Evolutionary conservation across 2,113 vertebrate genomes (phyloP).

Genomic region (Rhynchopsitta pachyrhyncha): DNA sequence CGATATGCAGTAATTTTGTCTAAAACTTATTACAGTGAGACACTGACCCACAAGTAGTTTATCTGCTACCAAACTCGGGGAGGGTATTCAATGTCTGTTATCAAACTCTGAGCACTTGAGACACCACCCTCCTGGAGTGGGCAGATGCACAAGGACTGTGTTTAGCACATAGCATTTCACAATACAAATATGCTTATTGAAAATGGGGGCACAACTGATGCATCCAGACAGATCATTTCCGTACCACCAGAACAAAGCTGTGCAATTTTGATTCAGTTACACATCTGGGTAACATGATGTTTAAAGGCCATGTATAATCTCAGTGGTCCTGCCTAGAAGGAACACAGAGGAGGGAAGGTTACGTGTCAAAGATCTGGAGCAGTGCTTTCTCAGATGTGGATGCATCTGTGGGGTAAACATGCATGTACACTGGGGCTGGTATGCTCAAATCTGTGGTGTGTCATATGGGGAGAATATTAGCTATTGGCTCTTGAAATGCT

Average conservation of each 20-base stretch:
- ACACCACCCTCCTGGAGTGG: slow-evolving; percentile 3
- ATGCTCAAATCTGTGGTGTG: slow-evolving; percentile 36
- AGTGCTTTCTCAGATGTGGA: slow-evolving; percentile 54
- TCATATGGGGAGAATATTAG: slow-evolving; percentile 11
- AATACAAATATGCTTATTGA: neutral
- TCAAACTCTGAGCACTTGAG: slow-evolving; percentile 1
- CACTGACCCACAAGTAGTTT: neutral
- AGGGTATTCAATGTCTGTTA: neutral
- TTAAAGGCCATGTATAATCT: slow-evolving; percentile 26
- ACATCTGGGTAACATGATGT: neutral
- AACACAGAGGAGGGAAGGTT: slow-evolving; percentile 56
- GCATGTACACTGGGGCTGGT: neutral
- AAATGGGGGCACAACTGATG: slow-evolving; percentile 37
- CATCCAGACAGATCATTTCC: slow-evolving; percentile 49
- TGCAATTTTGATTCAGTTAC: slow-evolving; percentile 4
- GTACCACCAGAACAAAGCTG: neutral
- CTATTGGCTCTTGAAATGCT: slow-evolving; percentile 48
- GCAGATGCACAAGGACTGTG: neutral
- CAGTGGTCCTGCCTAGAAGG: slow-evolving; percentile 65
- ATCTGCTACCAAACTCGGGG: neutral
- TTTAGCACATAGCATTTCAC: neutral
- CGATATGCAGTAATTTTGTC: neutral
- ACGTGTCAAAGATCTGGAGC: slow-evolving; percentile 37
- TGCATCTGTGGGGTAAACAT: slow-evolving; percentile 37
- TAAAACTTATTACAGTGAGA: neutral